These are phyloP conservation scores for Diaphora mendica DNA, from an alignment of 2,888 invertebrate genomes.

Conservation along the genomic window DNA sequence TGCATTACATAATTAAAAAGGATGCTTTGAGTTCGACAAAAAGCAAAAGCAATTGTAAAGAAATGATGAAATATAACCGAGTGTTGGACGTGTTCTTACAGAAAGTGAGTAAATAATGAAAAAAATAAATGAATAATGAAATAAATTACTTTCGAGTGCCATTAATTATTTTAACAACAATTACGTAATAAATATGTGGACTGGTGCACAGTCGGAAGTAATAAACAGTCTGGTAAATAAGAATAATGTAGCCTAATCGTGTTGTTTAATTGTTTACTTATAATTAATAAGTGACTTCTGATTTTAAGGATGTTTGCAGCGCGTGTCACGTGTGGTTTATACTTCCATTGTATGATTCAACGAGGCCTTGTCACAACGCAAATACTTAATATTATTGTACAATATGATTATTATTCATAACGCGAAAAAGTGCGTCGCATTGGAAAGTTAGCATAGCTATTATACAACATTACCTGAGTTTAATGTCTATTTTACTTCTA, in stretches of 20 bases:
- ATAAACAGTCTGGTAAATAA: background rate
- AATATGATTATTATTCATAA: background rate
- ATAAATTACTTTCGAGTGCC: background rate
- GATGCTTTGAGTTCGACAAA: background rate
- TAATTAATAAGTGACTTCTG: background rate
- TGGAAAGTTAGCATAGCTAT: background rate
- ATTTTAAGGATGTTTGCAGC: background rate
- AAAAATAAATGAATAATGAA: background rate
- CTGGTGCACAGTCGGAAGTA: background rate
- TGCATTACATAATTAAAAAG: background rate
- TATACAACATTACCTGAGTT: background rate
- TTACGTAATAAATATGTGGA: background rate
- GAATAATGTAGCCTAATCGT: background rate
- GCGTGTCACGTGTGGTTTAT: background rate
- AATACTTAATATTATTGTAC: background rate
- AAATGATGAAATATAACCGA: background rate
- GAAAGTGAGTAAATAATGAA: background rate
- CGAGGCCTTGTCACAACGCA: background rate
- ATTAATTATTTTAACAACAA: background rate
- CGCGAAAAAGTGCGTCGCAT: background rate
- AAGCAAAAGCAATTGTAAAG: background rate
- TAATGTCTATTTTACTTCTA: background rate
- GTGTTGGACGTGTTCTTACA: background rate
- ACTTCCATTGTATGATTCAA: background rate
- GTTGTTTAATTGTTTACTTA: background rate